phyloP scores from a whole-genome alignment of 1,140 invertebrate species.

The Atopsyche davidsoni region DNA sequence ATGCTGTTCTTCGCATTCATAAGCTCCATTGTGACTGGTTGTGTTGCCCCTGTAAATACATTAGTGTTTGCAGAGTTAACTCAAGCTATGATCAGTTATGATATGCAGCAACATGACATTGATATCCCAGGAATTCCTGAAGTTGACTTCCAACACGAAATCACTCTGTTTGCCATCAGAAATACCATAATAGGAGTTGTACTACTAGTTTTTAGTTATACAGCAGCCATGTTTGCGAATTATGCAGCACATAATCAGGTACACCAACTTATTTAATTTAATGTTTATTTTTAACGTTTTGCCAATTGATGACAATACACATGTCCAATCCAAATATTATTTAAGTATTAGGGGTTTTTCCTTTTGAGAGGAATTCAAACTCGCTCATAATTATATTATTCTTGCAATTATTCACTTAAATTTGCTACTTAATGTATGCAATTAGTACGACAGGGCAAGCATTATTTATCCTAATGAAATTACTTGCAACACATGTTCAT shows the following conservation, averaged over 20 bases:
- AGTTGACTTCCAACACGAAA: conserved; percentile 29
- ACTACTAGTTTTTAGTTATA: conserved; percentile 56
- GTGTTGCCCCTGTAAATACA: conserved; percentile 60
- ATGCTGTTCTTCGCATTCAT: conserved; percentile 55
- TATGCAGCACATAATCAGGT: conserved; percentile 63
- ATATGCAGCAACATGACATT: conserved; percentile 21
- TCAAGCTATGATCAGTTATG: conserved; percentile 43
- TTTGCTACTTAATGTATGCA: too few species aligned
- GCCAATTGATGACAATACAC: too few species aligned
- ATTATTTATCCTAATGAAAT: too few species aligned
- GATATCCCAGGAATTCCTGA: conserved; percentile 4
- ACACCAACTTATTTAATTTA: conserved; percentile 25
- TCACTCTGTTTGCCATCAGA: conserved; percentile 51
- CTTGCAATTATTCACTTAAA: too few species aligned
- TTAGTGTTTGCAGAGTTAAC: conserved; percentile 63
- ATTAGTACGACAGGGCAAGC: too few species aligned
- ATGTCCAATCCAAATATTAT: too few species aligned
- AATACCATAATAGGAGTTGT: conserved; percentile 53
- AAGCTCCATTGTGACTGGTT: conserved; percentile 53
- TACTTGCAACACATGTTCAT: too few species aligned
- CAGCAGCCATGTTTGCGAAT: conserved; percentile 60
- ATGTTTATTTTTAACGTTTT: conserved; percentile 10
- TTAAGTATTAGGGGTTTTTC: too few species aligned
- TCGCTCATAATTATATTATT: too few species aligned
- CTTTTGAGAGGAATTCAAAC: too few species aligned